Percentiles rank a stretch among this genome's conserved stretches.
These are phyloP conservation scores for Drosophila anomalipes DNA, from an alignment of 2,888 invertebrate genomes.

Conservation along the genomic window DNA sequence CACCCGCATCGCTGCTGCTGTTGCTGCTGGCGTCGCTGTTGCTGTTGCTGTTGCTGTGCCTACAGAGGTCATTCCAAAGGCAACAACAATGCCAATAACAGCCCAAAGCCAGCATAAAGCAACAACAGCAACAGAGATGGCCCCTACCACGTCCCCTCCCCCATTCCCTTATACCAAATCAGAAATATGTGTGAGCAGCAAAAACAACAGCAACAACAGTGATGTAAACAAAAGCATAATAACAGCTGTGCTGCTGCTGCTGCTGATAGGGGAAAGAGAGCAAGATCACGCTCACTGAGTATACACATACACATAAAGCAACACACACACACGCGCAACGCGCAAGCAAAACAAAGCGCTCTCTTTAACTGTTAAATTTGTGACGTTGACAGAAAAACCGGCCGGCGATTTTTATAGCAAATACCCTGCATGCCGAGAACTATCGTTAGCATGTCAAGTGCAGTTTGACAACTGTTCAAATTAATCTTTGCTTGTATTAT, in stretches of 20 bases:
- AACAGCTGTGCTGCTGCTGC: slow-evolving; percentile 58
- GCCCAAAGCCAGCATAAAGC: slow-evolving; percentile 55
- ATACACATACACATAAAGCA: slow-evolving; percentile 1
- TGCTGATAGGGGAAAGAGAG: slow-evolving; percentile 43
- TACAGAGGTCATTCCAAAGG: slow-evolving; percentile 83
- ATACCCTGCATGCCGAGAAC: slow-evolving; percentile 27
- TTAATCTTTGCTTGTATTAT: background rate
- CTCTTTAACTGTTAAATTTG: slow-evolving; percentile 77
- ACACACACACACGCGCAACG: slow-evolving; percentile 1
- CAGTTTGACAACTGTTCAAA: background rate
- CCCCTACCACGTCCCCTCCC: slow-evolving; percentile 4
- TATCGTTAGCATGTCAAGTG: background rate
- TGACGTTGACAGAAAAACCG: slow-evolving; percentile 74
- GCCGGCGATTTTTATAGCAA: slow-evolving; percentile 67
- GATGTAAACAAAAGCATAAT: slow-evolving; percentile 74
- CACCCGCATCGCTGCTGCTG: slow-evolving; percentile 5
- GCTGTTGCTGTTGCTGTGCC: slow-evolving; percentile 49
- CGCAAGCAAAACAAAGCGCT: slow-evolving; percentile 9
- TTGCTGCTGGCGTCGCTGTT: slow-evolving; percentile 29
- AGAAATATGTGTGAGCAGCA: slow-evolving; percentile 12
- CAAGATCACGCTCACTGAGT: slow-evolving; percentile 25
- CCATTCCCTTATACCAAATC: slow-evolving; percentile 26
- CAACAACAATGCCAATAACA: slow-evolving; percentile 79
- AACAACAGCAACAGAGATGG: slow-evolving; percentile 42
- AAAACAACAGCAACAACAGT: slow-evolving; percentile 42